Conservation (phyloP, 2,113 vertebrate genomes). For the Phyllopteryx taeniolatus region DNA sequence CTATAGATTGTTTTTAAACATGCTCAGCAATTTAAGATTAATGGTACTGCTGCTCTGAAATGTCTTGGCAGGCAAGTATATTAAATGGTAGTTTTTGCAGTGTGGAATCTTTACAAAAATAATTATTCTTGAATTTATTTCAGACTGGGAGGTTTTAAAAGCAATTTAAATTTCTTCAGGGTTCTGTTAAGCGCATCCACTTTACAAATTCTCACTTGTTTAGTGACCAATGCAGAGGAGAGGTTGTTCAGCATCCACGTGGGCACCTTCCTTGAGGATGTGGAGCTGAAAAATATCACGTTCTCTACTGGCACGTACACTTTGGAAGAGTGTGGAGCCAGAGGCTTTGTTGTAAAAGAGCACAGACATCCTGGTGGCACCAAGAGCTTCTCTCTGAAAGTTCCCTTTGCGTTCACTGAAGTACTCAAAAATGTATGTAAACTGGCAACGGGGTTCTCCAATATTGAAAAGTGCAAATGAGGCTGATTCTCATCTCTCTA, state of each 20-base stretch:
- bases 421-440: slow-evolving; percentile 70
- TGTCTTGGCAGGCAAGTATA: no score
- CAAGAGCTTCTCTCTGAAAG: slow-evolving; percentile 63
- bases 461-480: background rate
- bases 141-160: no score
- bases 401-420: slow-evolving; percentile 63
- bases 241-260: slow-evolving; percentile 65
- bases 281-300: slow-evolving; percentile 74
- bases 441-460: background rate
- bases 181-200: background rate
- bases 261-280: slow-evolving; percentile 77
- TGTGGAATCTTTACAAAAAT: no score
- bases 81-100: no score
- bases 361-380: slow-evolving; percentile 63
- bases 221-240: slow-evolving; percentile 57
- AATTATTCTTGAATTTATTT: no score
- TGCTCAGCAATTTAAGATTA: no score
- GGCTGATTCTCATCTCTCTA: fast-evolving
- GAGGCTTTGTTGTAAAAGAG: slow-evolving; percentile 60
- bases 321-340: slow-evolving; percentile 55
- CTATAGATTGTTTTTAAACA: no score
- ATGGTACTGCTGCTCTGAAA: no score
- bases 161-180: no score
- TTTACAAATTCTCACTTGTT: fast-evolving
- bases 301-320: slow-evolving; percentile 54